Evolutionary conservation across 2,797 vertebrate species (phyloP).

Genomic region (Rhynchotus rufescens): DNA sequence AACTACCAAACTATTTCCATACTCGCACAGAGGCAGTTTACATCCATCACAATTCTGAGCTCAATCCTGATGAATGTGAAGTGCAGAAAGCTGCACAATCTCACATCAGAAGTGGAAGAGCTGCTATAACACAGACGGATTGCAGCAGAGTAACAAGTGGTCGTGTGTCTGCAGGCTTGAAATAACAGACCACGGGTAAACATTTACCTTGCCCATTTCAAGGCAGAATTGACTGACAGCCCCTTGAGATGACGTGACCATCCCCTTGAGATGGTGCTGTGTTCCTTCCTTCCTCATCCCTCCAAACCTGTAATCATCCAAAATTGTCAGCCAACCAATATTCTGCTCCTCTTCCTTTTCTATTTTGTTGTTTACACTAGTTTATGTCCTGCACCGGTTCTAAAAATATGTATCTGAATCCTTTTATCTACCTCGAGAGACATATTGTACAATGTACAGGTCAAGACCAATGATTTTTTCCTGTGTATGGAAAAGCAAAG

Average conservation of each 20-base stretch:
- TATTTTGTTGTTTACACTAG: background rate
- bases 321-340: background rate
- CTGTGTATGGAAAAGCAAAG: background rate
- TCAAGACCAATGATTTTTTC: background rate
- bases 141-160: background rate
- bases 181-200: background rate
- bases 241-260: background rate
- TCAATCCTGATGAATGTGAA: background rate
- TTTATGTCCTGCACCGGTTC: background rate
- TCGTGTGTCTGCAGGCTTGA: background rate
- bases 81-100: background rate
- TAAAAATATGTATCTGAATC: background rate
- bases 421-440: background rate
- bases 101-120: background rate
- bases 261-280: accelerated
- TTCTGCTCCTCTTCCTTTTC: background rate
- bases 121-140: background rate
- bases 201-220: background rate
- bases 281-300: accelerated
- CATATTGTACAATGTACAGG: background rate
- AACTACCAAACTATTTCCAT: background rate
- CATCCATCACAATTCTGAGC: background rate
- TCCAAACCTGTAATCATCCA: background rate
- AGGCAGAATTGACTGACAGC: background rate
- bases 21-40: background rate